Conservation (phyloP, 2,888 invertebrate genomes). For the Lamellibrachia columna region DNA sequence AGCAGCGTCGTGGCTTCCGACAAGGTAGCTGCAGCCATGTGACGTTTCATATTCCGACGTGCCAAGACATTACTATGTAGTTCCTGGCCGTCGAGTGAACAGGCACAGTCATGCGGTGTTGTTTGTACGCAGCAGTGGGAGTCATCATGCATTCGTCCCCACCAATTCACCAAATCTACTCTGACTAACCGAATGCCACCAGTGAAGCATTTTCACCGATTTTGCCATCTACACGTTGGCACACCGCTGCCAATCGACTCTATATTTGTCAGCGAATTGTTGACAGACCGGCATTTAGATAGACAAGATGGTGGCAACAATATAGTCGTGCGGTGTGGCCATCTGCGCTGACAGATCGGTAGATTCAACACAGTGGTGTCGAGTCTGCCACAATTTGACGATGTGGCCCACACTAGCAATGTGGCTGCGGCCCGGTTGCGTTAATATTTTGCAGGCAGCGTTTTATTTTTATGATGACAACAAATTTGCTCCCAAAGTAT, state of each 20-base stretch:
- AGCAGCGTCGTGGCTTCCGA: neutral
- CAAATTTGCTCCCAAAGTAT: constrained; percentile 1
- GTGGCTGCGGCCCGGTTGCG: neutral
- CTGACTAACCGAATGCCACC: neutral
- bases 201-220: neutral
- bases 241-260: neutral
- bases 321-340: neutral
- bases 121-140: neutral
- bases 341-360: neutral
- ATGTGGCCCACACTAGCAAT: neutral
- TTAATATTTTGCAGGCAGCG: constrained; percentile 16
- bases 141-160: neutral
- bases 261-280: neutral
- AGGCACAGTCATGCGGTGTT: neutral
- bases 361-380: neutral
- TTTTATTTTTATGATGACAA: neutral
- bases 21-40: neutral
- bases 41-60: neutral
- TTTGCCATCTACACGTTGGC: neutral
- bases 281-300: neutral
- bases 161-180: neutral
- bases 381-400: neutral
- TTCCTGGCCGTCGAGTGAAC: neutral
- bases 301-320: neutral
- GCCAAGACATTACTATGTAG: constrained; percentile 12